A percentile compares a stretch with the other conserved stretches of the same genome.
Conservation (phyloP, 2,888 invertebrate genomes). For the Athalia circularis region DNA sequence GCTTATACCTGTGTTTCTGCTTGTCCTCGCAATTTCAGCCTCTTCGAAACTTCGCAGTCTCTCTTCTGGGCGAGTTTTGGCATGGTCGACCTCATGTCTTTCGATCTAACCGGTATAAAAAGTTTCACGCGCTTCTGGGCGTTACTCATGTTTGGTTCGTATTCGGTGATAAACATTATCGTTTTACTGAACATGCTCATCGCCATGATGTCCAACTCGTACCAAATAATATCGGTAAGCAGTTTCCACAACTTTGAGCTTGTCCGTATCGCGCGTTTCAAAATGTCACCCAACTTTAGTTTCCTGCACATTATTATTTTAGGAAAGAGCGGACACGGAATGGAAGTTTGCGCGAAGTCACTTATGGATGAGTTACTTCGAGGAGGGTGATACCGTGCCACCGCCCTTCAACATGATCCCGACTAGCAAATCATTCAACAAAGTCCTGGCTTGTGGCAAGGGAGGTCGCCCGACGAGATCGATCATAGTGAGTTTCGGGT, state of each 20-base stretch:
- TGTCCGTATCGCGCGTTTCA: background rate
- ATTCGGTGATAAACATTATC: conserved; percentile 97
- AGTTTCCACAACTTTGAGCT: background rate
- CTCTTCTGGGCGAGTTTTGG: conserved; percentile 99
- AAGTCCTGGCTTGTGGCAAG: conserved; percentile 75
- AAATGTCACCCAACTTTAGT: conserved; percentile 11
- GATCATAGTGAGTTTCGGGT: conserved; percentile 76
- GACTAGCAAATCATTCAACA: conserved; percentile 84
- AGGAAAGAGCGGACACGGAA: conserved; percentile 96
- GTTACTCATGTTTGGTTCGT: conserved; percentile 97
- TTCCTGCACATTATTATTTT: conserved; percentile 49
- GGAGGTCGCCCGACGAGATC: conserved; percentile 76
- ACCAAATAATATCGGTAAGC: conserved; percentile 96
- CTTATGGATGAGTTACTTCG: conserved; percentile 98
- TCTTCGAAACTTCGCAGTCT: conserved; percentile 98
- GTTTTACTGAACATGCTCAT: conserved; percentile 98
- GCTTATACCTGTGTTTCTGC: too few relatives aligned
- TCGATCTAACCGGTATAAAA: conserved; percentile 96
- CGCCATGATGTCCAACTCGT: conserved; percentile 99
- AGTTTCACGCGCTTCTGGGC: conserved; percentile 98
- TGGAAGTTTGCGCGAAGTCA: conserved; percentile 98
- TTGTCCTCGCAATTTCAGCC: conserved; percentile 77
- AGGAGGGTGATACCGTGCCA: conserved; percentile 93
- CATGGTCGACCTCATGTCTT: conserved; percentile 93
- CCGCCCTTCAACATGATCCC: conserved; percentile 97